Evolutionary conservation across 2,113 vertebrate species (phyloP).

Genomic region (Pteruthius melanotis): DNA sequence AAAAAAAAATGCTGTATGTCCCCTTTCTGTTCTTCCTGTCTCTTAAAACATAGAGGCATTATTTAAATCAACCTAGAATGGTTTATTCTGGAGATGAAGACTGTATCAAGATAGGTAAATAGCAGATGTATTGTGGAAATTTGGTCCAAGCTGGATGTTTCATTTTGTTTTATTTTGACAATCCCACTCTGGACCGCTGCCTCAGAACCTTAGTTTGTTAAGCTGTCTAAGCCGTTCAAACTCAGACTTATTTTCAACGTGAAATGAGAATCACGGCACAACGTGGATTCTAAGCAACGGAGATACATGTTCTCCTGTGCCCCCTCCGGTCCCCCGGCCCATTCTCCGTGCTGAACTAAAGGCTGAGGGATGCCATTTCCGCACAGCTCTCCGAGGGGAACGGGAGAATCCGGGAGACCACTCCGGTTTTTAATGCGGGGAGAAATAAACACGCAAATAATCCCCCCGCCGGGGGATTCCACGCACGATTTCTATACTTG

Average conservation of each 20-base stretch:
- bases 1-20: not conserved
- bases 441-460: not conserved
- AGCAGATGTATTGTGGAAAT: not conserved
- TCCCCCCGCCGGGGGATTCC: not conserved
- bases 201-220: not conserved
- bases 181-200: not conserved
- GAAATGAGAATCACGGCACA: too few relatives aligned
- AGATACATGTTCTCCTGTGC: accelerated
- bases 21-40: not conserved
- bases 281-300: accelerated
- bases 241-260: not conserved
- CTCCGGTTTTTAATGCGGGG: not conserved
- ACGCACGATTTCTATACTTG: accelerated
- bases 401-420: not conserved
- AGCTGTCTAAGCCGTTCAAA: not conserved
- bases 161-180: not conserved
- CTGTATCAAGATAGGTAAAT: not conserved
- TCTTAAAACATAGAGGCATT: not conserved
- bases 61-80: not conserved
- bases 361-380: not conserved
- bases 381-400: not conserved
- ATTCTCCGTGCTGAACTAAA: accelerated
- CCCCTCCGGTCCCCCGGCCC: not conserved
- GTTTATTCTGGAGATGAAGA: not conserved
- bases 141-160: not conserved